Percentiles rank a stretch among this genome's conserved stretches.
Evolutionary conservation across 2,797 vertebrate genomes (phyloP).

Genomic region (Thamnophis elegans): DNA sequence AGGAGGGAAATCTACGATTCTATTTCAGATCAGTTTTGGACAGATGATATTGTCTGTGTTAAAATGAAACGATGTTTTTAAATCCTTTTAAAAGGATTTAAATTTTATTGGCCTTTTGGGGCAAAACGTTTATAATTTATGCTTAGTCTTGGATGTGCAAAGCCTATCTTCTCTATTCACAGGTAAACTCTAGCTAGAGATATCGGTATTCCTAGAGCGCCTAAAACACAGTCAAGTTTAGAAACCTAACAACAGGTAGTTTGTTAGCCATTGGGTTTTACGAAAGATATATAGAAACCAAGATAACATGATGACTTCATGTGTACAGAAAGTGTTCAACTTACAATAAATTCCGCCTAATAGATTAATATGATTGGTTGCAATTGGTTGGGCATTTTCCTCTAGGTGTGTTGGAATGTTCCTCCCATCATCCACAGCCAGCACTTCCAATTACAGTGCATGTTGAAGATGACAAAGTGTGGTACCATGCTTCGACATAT

Average conservation of each 20-base stretch:
- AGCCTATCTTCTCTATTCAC: neutral
- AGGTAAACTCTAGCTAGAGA: neutral
- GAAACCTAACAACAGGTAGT: neutral
- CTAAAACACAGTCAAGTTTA: neutral
- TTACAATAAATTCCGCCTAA: neutral
- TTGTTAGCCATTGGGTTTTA: neutral
- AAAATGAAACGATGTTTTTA: neutral
- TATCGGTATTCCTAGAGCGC: neutral
- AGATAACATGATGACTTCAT: neutral
- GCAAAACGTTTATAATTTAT: slow-evolving; percentile 16
- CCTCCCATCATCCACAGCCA: neutral
- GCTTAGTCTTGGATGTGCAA: neutral
- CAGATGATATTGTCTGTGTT: neutral
- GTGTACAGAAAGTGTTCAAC: neutral
- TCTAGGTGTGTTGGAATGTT: neutral
- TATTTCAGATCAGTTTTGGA: neutral
- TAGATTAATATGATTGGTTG: neutral
- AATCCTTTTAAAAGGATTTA: slow-evolving; percentile 1
- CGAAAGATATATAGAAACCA: neutral
- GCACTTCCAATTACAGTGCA: neutral
- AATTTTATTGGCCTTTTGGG: neutral
- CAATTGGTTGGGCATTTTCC: neutral
- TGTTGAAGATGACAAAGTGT: neutral
- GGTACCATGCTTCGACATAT: neutral
- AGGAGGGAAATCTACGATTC: neutral